phyloP scores from a whole-genome alignment of 2,113 vertebrate genomes.

The Silurus asotus region DNA sequence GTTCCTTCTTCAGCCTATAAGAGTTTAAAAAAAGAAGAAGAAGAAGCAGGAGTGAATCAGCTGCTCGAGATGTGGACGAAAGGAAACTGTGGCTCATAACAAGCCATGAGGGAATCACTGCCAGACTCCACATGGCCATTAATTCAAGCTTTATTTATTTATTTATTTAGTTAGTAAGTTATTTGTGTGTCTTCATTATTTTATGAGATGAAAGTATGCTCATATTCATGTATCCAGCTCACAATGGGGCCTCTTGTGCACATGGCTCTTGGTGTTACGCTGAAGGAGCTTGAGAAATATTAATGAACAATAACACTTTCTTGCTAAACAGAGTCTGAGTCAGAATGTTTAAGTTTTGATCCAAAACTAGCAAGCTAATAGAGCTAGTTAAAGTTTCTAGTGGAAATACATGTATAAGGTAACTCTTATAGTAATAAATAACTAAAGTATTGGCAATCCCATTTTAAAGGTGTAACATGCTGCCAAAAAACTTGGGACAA shows the following conservation, averaged over 20 bases:
- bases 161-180: slow-evolving; percentile 41
- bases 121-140: slow-evolving; percentile 41
- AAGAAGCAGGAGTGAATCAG: slow-evolving; percentile 32
- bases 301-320: neutral
- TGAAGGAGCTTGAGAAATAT: neutral
- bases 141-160: slow-evolving; percentile 36
- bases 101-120: slow-evolving; percentile 44
- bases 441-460: neutral
- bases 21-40: neutral
- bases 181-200: slow-evolving; percentile 47
- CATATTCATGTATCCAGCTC: slow-evolving; percentile 24
- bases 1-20: slow-evolving; percentile 30
- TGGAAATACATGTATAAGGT: neutral
- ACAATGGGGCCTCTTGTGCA: neutral
- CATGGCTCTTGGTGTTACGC: neutral
- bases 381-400: neutral
- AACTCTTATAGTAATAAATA: neutral
- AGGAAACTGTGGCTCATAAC: slow-evolving; percentile 41
- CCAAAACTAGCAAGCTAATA: neutral
- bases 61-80: slow-evolving; percentile 37
- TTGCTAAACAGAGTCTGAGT: too few relatives aligned
- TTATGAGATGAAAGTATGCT: slow-evolving; percentile 45
- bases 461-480: neutral
- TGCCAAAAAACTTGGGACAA: too few relatives aligned
- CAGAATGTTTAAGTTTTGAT: neutral